Evolutionary conservation across 2,797 vertebrate species (phyloP).

Genomic region (Danio jaintianensis): DNA sequence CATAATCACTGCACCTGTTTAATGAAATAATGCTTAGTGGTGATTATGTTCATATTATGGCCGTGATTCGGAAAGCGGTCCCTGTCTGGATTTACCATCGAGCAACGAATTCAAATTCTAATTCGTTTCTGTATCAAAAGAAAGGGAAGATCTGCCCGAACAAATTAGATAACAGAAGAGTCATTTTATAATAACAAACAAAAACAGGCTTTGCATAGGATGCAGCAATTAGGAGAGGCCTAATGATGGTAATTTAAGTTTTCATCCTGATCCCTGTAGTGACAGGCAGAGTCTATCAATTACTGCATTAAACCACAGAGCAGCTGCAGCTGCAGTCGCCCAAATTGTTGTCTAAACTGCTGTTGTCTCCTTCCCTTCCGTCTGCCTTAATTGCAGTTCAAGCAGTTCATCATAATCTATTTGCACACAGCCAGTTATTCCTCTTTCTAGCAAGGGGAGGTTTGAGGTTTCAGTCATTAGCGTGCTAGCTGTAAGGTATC

Average conservation of each 20-base stretch:
- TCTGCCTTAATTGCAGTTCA: constrained; percentile 85
- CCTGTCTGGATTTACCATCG: constrained; percentile 9
- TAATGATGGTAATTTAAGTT: constrained; percentile 90
- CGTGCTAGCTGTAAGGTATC: constrained; percentile 17
- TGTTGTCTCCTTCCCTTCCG: constrained; percentile 79
- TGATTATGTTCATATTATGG: constrained; percentile 37
- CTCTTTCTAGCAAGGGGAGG: constrained; percentile 49
- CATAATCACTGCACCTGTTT: constrained; percentile 48
- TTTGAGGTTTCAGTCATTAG: constrained; percentile 44
- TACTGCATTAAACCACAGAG: constrained; percentile 85
- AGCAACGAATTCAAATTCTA: constrained; percentile 35
- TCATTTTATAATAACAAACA: constrained; percentile 79
- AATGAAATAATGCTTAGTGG: constrained; percentile 42
- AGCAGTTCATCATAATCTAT: constrained; percentile 81
- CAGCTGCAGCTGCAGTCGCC: constrained; percentile 86
- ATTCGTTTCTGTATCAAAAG: constrained; percentile 43
- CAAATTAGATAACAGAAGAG: constrained; percentile 73
- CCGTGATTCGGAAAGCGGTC: constrained; percentile 18
- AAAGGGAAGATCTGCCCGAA: constrained; percentile 36
- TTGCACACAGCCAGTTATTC: constrained; percentile 53
- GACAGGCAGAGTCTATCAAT: constrained; percentile 93
- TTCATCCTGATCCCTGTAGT: constrained; percentile 91
- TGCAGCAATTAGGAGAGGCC: constrained; percentile 76
- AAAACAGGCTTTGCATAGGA: constrained; percentile 75
- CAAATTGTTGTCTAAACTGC: constrained; percentile 88